Evolutionary conservation across 2,113 vertebrate species (phyloP), one percentile per base, ranked within the genome.

Genomic region (Calidris pugnax): DNA sequence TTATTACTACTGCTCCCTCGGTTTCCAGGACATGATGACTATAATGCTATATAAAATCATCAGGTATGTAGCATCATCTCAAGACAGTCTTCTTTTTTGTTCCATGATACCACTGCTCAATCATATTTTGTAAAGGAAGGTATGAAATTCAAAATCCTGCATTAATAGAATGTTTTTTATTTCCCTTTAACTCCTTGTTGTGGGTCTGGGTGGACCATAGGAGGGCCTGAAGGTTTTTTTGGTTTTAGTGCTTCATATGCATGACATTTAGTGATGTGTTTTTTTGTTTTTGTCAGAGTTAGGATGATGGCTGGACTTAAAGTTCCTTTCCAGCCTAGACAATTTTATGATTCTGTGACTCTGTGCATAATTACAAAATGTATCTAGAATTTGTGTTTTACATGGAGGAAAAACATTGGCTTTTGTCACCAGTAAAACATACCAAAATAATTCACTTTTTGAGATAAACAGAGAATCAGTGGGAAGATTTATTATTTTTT

Each of bases 1-100:
- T 71, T 92, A n/a, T 53, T 94, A 62, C 74, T 90, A 16, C 50
- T 92, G 55, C 37, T 95, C 66, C 30, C 71, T 88, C 85, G 51
- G 87, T 85, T 95, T 97, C 89, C 59, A 93, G 91, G 77, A 95
- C 71, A 80, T 85, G 77, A 74, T 90, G 89, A 74, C 50, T 97
- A 16, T 84, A 78, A 78, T 57, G 64, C 50, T 94, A 24, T 77
- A n/a, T 73, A 93, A 87, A 73, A 69, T 76, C 45, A 56, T 95
- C 62, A 87, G 24, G 17, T 92, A 62, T 30, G 37, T 64, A 72
- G 39, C 62, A 77, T 66, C 64, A 39, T 74, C 77, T 85, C 15
- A 14, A 17, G 56, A n/a, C 53, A 71, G 9, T 51, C 81, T 28
- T 67, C 81, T 28, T 67, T 75, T 83, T 66, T 72, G 28, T 71